These are phyloP conservation scores for Cyanoderma ruficeps DNA, from an alignment of 2,113 vertebrate species.

Conservation along the genomic window DNA sequence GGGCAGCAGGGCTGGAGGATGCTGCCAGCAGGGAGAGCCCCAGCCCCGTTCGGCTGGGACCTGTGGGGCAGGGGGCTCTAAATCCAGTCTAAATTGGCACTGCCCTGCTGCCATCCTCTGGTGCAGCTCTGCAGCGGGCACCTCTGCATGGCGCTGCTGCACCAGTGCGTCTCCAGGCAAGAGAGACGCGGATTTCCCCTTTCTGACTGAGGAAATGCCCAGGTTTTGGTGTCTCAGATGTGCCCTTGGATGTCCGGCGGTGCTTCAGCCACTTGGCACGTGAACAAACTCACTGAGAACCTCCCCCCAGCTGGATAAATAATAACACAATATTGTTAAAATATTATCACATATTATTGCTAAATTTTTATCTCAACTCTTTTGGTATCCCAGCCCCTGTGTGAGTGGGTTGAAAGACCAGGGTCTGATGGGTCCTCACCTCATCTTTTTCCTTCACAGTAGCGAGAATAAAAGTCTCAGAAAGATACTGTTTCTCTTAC, in stretches of 20 bases:
- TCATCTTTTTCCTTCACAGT: background rate
- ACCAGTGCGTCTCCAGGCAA: too few species aligned
- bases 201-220: background rate
- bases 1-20: background rate
- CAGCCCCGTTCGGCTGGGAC: background rate
- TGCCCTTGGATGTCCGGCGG: background rate
- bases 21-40: background rate
- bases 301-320: background rate
- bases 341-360: background rate
- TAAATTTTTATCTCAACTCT: background rate
- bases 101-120: background rate
- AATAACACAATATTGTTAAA: background rate
- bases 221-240: background rate
- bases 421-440: background rate
- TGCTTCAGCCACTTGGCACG: background rate
- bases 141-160: accelerated
- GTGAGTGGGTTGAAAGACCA: background rate
- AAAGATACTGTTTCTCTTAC: background rate
- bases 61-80: background rate
- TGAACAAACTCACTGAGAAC: background rate
- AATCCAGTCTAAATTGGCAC: too few species aligned
- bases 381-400: background rate
- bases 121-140: background rate
- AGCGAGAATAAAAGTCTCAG: background rate
- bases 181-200: accelerated